Base-by-base conservation (phyloP, 2,113 vertebrate species). In the Cepphus grylle region DNA sequence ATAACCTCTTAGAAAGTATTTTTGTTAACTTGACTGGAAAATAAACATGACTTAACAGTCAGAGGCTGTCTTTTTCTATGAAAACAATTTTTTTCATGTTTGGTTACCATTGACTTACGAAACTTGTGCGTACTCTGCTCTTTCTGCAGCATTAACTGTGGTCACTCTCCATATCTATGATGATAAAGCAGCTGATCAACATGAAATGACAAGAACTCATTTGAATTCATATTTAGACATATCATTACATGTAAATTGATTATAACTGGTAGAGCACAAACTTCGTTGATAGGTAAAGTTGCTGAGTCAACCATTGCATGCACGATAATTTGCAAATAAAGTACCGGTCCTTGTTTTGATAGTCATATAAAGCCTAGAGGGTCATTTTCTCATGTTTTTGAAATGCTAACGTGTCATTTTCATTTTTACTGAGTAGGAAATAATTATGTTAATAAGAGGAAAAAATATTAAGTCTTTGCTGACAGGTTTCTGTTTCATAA, bases 181-280 rank as follows among this genome's bases (percentile, higher is more conserved):
- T 70, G 18, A 85, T 89, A 76, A 87, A 93, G 81, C 66, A 65
- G 42, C 61, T 73, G 69, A 91, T 97, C 81, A 91, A 91, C 69
- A 18, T 94, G 81, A 87, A 91, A 74, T 72, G 87, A 77, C 89
- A 91, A 62, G 69, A 81, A 56, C 79, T 96, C 71, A 62, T 86
- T 94, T 92, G 93, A 94, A 92, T 94, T 94, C 79, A 73, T 62
- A 50, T 88, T 93, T 47, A 77, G 83, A 93, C 70, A 58, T 96
- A 96, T 91, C 71, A 72, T 97, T 97, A 95, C 93, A 95, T 96
- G 93, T 95, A 95, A 96, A 85, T 79, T 82, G 88, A 89, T 92
- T 77, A 10, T 83, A 45, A 86, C 79, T 95, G 76, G 67, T 93
- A 86, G 49, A 71, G 23, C 72, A 86, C 58, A 62, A 20, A 32